Evolutionary conservation across 2,113 vertebrate species (phyloP), one percentile per base, ranked within the genome.

Genomic region (Thymallus thymallus): DNA sequence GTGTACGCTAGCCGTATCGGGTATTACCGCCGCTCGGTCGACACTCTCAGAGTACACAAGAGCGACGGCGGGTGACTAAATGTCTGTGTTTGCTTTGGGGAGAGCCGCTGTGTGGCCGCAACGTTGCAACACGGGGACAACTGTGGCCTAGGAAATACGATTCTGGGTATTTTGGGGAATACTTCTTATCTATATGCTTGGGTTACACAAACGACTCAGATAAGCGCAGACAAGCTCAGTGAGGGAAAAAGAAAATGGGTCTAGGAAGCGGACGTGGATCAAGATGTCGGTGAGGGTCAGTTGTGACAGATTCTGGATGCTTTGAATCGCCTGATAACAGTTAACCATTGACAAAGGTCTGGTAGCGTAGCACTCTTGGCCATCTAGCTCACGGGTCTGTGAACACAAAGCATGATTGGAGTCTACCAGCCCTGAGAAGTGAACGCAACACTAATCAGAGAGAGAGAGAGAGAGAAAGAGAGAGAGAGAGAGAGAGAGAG

Each of bases 141-240:
- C 83, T 88, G 85, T 78, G 80, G 78, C 72, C 82, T 82, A 84
- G 80, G 85, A 86, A 84, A 89, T 60, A 78, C 81, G 65, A 79
- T 88, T 86, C 82, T 72, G 29, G 55, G 62, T 65, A 30, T 32
- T 23, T 55, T 22, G 68, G 82, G 80, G 83, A 85, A 82, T 84
- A 73, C 80, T 69, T 77, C 88, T 91, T 92, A 91, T 91, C 91
- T 88, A 55, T 61, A 45, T 81, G 88, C 83, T 91, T 87, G 85
- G 77, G 84, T 91, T 91, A 85, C 90, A 90, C 88, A 91, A 90
- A 90, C 84, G 78, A 80, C 79, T 75, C 63, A 83, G 90, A 92
- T 89, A 88, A 90, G 82, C 86, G 69, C 78, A 74, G 82, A 85
- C 80, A 87, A 80, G 77, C 72, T 45, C 74, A 77, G 24, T 73